Base-by-base conservation (phyloP, 1,140 invertebrate species). In the Ganaspis sp. region DNA sequence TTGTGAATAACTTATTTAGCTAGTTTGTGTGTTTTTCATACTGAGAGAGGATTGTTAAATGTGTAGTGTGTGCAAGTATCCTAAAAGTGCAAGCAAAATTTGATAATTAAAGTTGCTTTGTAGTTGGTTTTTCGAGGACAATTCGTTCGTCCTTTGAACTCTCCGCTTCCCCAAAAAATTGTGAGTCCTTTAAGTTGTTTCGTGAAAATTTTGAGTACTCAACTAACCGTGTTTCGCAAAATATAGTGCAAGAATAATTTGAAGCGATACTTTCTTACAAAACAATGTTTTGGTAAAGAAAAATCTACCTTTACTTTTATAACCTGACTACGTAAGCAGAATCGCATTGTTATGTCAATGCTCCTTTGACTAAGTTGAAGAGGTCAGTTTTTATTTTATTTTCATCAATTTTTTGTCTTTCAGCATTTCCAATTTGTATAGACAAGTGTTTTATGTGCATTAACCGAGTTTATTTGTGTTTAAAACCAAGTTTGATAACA, bases 1-100 rank as follows among this genome's bases (percentile, higher is more conserved):
- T 77, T 76, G 77, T 75, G 73, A 76, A 19, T 77, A 45, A 73
- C 71, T 75, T 75, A 81, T 84, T 83, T 84, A 84, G 77, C 79
- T 81, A 83, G 49, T 53, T 72, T 54, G 17, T 73, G 26, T 37
- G 34, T 49, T 78, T 40, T 73, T 64, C 15, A 75, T 15, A 53
- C 9, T 70, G 73, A 69, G 29, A 21, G 40, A 45, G 15, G 8
- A 34, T 40, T 72, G 34, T 76, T 9, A 17, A 64, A 49, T 73
- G 45, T 17, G 19, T 69, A 54, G 15, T 69, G 34, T 75, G 42
- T 70, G 0, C n/a, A 45, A 1, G 15, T n/a, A 37, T 54, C 17
- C 15, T 15, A 69, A 15, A n/a, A 53, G 26, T 58, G 49, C 9
- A 15, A 29, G n/a, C 49, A 19, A 12, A 45, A 72, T 69, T 64